These are phyloP conservation scores for Orchesellides sinensis DNA, from an alignment of 2,888 invertebrate species.

Conservation along the genomic window DNA sequence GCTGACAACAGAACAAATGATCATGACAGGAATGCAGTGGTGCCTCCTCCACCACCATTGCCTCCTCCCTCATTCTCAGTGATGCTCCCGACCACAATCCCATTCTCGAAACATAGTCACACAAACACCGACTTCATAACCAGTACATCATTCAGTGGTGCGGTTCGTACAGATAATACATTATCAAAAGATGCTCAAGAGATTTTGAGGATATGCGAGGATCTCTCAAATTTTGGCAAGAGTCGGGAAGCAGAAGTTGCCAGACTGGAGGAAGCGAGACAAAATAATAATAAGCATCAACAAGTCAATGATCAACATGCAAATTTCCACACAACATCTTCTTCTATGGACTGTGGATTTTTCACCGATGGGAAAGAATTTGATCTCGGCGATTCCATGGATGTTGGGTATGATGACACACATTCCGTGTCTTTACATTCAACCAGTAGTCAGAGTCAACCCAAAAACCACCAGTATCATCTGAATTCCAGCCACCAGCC, in stretches of 20 bases:
- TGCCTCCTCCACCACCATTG: slow-evolving; percentile 78
- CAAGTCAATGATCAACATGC: too few relatives aligned
- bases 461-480: not conserved
- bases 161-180: slow-evolving; percentile 54
- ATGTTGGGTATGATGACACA: slow-evolving; percentile 79
- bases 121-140: too few relatives aligned
- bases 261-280: not conserved
- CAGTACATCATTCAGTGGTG: too few relatives aligned
- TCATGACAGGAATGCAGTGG: slow-evolving; percentile 74
- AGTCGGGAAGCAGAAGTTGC: slow-evolving; percentile 57
- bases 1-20: not conserved
- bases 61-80: slow-evolving; percentile 76
- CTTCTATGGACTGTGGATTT: slow-evolving; percentile 51
- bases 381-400: slow-evolving; percentile 80
- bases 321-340: not conserved
- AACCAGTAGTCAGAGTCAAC: slow-evolving; percentile 1
- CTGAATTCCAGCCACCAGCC: not conserved
- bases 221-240: slow-evolving; percentile 66
- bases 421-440: slow-evolving; percentile 59
- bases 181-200: slow-evolving; percentile 73
- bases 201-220: slow-evolving; percentile 73
- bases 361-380: slow-evolving; percentile 48
- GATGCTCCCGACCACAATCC: slow-evolving; percentile 75
- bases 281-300: too few relatives aligned
- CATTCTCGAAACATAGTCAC: slow-evolving; percentile 70